These are phyloP conservation scores for Speoplatyrhinus poulsoni DNA, from an alignment of 2,113 vertebrate genomes.

Conservation along the genomic window DNA sequence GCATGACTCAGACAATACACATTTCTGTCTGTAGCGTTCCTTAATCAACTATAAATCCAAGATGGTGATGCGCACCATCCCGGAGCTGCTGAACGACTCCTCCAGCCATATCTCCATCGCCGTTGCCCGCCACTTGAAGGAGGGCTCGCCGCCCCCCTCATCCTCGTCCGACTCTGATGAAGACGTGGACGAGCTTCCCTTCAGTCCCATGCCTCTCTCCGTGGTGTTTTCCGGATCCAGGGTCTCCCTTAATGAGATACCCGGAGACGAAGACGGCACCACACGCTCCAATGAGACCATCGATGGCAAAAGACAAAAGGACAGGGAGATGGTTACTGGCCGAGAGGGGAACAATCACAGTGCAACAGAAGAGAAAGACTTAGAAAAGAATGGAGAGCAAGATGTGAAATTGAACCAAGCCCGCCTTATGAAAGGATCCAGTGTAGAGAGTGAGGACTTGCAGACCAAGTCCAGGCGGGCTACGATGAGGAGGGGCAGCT, in stretches of 20 bases:
- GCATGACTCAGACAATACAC: background rate
- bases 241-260: conserved; percentile 91
- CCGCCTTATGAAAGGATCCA: conserved; percentile 73
- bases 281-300: conserved; percentile 30
- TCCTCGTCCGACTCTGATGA: conserved; percentile 93
- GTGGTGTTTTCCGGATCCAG: conserved; percentile 88
- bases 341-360: conserved; percentile 36
- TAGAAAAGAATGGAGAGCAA: conserved; percentile 51
- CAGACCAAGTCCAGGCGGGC: conserved; percentile 68
- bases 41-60: conserved; percentile 96
- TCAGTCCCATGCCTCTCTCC: conserved; percentile 89
- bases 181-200: conserved; percentile 91
- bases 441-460: conserved; percentile 70
- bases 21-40: conserved; percentile 78
- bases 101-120: conserved; percentile 88
- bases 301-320: conserved; percentile 38
- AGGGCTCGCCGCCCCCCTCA: conserved; percentile 81
- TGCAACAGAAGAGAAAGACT: conserved; percentile 31
- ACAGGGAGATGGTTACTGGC: conserved; percentile 15
- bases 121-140: conserved; percentile 84
- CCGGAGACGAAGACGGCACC: conserved; percentile 78
- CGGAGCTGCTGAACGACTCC: conserved; percentile 87
- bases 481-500: conserved; percentile 88
- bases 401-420: conserved; percentile 51
- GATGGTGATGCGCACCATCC: conserved; percentile 92